phyloP scores from a whole-genome alignment of 2,797 vertebrate species.

The Mastacembelus armatus region DNA sequence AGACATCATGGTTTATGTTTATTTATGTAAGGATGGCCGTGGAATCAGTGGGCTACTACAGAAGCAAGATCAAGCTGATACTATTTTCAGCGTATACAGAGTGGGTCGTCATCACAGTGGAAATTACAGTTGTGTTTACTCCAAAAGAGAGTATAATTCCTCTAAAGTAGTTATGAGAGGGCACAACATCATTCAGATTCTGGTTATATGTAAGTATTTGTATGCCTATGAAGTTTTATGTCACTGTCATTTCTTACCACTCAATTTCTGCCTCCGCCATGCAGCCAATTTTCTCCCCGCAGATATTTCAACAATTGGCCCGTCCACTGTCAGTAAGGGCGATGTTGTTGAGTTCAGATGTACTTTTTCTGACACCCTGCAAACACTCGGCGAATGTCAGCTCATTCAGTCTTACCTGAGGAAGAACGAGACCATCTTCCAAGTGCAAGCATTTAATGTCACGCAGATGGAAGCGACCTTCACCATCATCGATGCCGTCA shows the following conservation, averaged over 20 bases:
- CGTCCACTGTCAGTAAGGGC: conserved; percentile 26
- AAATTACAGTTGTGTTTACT: conserved; percentile 63
- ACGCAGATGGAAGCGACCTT: conserved; percentile 37
- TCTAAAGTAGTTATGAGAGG: neutral
- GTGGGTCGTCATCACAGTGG: conserved; percentile 25
- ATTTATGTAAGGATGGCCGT: conserved; percentile 41
- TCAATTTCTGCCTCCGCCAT: conserved; percentile 13
- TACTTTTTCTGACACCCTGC: conserved; percentile 22
- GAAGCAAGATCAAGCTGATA: neutral
- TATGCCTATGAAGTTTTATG: neutral
- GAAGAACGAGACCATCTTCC: conserved; percentile 35
- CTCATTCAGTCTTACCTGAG: conserved; percentile 52
- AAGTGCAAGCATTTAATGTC: conserved; percentile 44
- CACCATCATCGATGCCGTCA: conserved; percentile 6
- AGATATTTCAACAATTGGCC: conserved; percentile 31
- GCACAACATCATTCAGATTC: conserved; percentile 30
- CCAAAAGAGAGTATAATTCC: accelerated
- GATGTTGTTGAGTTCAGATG: conserved; percentile 42
- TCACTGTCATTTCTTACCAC: neutral
- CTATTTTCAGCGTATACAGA: neutral
- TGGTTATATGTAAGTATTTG: conserved; percentile 52
- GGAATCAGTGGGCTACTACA: accelerated
- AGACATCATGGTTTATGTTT: neutral
- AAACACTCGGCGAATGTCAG: conserved; percentile 27
- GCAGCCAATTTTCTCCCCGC: conserved; percentile 61